phyloP scores from a whole-genome alignment of 2,113 vertebrate genomes.

The Physeter macrocephalus region DNA sequence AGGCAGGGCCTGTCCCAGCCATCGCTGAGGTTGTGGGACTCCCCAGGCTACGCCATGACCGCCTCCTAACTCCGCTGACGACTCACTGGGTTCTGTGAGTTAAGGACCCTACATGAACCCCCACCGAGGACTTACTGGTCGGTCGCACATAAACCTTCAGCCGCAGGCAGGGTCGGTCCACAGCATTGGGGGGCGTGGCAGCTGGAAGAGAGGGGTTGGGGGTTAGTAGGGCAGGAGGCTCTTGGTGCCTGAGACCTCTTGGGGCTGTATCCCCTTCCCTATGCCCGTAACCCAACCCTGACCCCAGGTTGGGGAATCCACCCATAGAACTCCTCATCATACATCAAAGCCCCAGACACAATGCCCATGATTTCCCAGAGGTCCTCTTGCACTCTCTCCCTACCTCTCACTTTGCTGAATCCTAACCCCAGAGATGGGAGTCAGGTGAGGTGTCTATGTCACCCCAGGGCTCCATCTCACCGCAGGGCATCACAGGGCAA shows the following conservation, averaged over 20 bases:
- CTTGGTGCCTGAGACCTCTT: neutral
- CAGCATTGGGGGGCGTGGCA: slow-evolving; percentile 87
- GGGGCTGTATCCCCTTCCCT: neutral
- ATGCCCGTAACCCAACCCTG: neutral
- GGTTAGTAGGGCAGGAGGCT: neutral
- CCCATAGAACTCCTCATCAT: neutral
- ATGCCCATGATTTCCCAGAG: neutral
- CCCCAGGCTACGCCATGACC: rapidly evolving
- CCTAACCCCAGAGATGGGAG: neutral
- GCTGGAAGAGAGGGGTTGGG: slow-evolving; percentile 79
- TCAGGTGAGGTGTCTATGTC: neutral
- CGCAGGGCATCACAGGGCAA: neutral
- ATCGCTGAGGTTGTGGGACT: neutral
- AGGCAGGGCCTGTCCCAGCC: neutral
- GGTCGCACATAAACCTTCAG: slow-evolving; percentile 89
- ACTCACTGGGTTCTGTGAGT: neutral
- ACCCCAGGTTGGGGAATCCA: neutral
- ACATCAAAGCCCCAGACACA: neutral
- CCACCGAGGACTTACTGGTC: slow-evolving; percentile 49
- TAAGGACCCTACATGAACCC: neutral
- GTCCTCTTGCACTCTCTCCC: neutral
- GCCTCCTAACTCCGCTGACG: neutral
- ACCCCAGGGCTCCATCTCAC: too few species aligned
- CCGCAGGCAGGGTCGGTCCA: slow-evolving; percentile 91
- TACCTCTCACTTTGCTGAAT: neutral